Percentiles rank a stretch among this genome's conserved stretches.
These are phyloP conservation scores for Pseudopleuronectes americanus DNA, from an alignment of 2,797 vertebrate species.

Conservation along the genomic window DNA sequence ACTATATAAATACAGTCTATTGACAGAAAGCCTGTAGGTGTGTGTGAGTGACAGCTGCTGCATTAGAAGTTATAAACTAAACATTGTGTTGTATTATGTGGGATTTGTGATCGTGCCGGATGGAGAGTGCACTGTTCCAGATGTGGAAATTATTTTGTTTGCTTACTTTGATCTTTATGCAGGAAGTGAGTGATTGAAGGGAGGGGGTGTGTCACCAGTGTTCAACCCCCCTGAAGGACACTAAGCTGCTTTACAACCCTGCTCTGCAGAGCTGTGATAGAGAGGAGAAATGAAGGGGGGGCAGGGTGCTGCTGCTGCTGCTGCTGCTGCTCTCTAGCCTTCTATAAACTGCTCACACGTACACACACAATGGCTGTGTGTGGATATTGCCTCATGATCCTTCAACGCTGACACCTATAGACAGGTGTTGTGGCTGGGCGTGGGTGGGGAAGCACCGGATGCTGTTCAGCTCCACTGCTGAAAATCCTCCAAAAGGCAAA, in stretches of 20 bases:
- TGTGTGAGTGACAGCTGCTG: too few relatives aligned
- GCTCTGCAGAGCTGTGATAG: slow-evolving; percentile 31
- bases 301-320: slow-evolving; percentile 4
- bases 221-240: slow-evolving; percentile 21
- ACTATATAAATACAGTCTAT: too few relatives aligned
- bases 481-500: neutral
- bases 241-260: slow-evolving; percentile 50
- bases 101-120: too few relatives aligned
- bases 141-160: neutral
- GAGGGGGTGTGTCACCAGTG: neutral
- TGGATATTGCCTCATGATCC: neutral
- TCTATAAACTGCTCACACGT: neutral
- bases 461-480: neutral
- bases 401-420: slow-evolving; percentile 3
- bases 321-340: neutral
- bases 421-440: slow-evolving; percentile 3
- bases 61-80: too few relatives aligned
- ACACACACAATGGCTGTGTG: neutral
- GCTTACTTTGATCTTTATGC: too few relatives aligned
- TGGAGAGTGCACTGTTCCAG: too few relatives aligned
- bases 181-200: too few relatives aligned
- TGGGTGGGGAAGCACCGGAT: neutral
- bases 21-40: too few relatives aligned
- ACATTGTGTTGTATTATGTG: too few relatives aligned
- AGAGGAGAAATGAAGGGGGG: slow-evolving; percentile 14